Percentiles rank a stretch among this genome's conserved stretches.
phyloP scores from a whole-genome alignment of 2,797 vertebrate species.

The Hydrolagus colliei region DNA sequence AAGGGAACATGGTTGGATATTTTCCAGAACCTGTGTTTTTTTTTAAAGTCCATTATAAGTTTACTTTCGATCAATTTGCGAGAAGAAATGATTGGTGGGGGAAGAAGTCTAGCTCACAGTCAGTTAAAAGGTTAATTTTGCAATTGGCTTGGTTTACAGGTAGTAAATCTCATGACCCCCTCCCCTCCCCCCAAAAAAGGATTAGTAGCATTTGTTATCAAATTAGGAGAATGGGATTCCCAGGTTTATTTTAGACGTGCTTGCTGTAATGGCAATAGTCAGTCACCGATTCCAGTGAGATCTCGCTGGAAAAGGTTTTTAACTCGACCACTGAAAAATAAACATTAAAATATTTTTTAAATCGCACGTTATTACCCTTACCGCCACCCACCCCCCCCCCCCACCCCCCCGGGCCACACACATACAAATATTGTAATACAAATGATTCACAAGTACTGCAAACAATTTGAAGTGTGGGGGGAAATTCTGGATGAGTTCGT shows the following conservation, averaged over 20 bases:
- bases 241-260: background rate
- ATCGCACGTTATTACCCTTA: no score
- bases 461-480: no score
- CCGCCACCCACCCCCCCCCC: no score
- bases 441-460: no score
- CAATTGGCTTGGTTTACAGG: background rate
- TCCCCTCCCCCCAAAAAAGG: no score
- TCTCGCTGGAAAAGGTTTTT: background rate
- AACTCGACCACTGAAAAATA: background rate
- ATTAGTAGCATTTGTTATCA: background rate
- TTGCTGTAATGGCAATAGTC: background rate
- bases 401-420: no score
- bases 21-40: no score
- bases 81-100: background rate
- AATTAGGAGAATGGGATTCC: slow-evolving; percentile 7
- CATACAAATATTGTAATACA: no score
- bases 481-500: no score
- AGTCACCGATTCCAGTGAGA: background rate
- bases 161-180: background rate
- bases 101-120: background rate
- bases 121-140: slow-evolving; percentile 2
- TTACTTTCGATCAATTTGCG: background rate
- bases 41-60: background rate
- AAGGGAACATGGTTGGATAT: no score
- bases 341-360: background rate